These are phyloP conservation scores for Oreochromis tanganicae DNA, from an alignment of 2,113 vertebrate genomes.

Conservation along the genomic window DNA sequence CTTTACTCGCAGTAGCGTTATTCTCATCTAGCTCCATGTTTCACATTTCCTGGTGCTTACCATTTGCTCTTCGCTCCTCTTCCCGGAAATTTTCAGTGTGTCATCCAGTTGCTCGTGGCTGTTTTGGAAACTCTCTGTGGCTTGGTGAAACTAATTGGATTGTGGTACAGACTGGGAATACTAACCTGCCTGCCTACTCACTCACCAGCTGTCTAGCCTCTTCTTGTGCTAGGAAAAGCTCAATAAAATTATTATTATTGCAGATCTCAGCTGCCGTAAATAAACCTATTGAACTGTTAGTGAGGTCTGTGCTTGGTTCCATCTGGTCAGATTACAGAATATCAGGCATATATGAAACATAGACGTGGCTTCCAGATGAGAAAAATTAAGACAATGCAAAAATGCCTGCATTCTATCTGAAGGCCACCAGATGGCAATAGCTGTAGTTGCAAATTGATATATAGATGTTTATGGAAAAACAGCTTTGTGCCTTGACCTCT, in stretches of 20 bases:
- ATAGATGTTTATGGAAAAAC: not conserved
- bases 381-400: not conserved
- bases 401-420: not conserved
- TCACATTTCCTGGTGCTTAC: not conserved
- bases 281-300: not conserved
- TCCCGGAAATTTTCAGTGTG: not conserved
- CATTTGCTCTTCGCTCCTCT: not conserved
- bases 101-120: not conserved
- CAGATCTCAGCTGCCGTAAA: not conserved
- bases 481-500: not conserved
- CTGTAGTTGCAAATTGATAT: not conserved
- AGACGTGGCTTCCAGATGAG: not conserved
- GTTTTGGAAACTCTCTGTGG: not conserved
- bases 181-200: not conserved
- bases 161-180: not conserved
- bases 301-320: not conserved
- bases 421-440: not conserved
- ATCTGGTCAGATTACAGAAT: not conserved
- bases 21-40: not conserved
- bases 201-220: not conserved
- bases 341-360: not conserved
- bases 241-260: not conserved
- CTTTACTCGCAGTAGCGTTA: not conserved
- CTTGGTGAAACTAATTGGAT: not conserved
- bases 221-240: not conserved